These are phyloP conservation scores for Drosophila nannoptera DNA, from an alignment of 1,140 invertebrate species.

Conservation along the genomic window DNA sequence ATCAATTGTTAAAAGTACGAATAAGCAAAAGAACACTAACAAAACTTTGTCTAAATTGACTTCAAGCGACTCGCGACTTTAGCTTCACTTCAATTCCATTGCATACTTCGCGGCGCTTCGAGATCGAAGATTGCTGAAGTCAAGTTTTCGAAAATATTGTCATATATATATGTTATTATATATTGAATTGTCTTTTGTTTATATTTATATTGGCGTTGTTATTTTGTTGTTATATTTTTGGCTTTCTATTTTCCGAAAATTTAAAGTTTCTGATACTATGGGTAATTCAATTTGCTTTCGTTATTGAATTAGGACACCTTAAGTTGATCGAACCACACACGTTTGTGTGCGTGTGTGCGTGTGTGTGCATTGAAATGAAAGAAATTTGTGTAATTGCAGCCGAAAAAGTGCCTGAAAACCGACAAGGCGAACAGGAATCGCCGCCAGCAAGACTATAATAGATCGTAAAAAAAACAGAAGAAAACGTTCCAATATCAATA, in stretches of 20 bases:
- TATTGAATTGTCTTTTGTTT: too few species aligned
- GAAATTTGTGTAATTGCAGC: constrained; percentile 42
- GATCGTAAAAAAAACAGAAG: neutral
- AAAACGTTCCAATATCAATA: too few species aligned
- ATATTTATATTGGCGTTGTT: too few species aligned
- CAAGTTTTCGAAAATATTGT: neutral
- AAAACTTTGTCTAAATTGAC: constrained; percentile 39
- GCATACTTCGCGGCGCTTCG: constrained; percentile 45
- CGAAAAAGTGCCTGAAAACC: constrained; percentile 55
- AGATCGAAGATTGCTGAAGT: neutral
- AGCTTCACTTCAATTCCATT: constrained; percentile 16
- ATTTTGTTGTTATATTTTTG: neutral
- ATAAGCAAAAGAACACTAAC: constrained; percentile 11
- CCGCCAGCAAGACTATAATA: neutral
- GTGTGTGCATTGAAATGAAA: constrained; percentile 1
- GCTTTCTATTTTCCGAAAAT: neutral
- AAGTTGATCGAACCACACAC: too few species aligned
- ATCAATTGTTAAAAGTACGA: constrained; percentile 35
- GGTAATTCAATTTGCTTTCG: too few species aligned
- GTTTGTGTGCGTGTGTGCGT: too few species aligned
- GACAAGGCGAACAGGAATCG: constrained; percentile 5
- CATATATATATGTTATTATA: neutral
- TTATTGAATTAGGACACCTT: too few species aligned
- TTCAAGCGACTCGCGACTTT: constrained; percentile 39
- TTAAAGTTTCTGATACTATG: too few species aligned